Evolutionary conservation across 2,113 vertebrate species (phyloP), one percentile per base, ranked within the genome.

Genomic region (Ammodramus savannarum): DNA sequence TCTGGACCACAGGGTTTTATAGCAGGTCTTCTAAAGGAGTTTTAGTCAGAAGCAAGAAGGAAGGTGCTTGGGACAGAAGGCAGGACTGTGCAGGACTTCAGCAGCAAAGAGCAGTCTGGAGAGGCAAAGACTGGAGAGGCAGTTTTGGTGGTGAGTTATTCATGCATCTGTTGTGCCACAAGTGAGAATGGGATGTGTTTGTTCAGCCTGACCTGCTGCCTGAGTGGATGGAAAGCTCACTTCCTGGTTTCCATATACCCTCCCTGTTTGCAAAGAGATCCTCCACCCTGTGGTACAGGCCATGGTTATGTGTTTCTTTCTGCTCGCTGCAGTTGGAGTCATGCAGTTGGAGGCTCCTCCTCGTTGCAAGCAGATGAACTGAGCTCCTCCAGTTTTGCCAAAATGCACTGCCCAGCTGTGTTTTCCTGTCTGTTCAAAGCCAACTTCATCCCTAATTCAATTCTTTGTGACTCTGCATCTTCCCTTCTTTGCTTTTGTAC

Each of bases 221-320:
- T 10, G 2, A 77, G 77, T 67, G 76, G 65, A 61, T 48, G 76
- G 85, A 72, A 95, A 89, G 36, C 46, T 93, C 36, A 38, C 66
- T 93, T 95, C 85, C 87, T 16, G 0, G 13, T 88, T 96, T 91
- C 94, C 91, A 49, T 59, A 48, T 6, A 57, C 46, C 65, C 82
- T 93, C 63, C 82, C 72, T 84, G 55, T 91, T 95, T 96, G 85
- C 90, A 95, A 55, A 65, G 1, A 3, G 79, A 93, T 91, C 68
- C 65, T 81, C 59, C 82, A 74, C 87, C 91, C 90, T 57, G n/a
- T 85, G 77, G 58, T 31, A 38, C 32, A 26, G 39, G 73, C n/a
- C 39, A 9, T 16, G 51, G 41, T 43, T 63, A 85, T 2, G 3
- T 55, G 43, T 87, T 91, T 77, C 63, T 69, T 79, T 73, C 55